Evolutionary conservation across 2,113 vertebrate species (phyloP).

Genomic region (Hippocampus zosterae): DNA sequence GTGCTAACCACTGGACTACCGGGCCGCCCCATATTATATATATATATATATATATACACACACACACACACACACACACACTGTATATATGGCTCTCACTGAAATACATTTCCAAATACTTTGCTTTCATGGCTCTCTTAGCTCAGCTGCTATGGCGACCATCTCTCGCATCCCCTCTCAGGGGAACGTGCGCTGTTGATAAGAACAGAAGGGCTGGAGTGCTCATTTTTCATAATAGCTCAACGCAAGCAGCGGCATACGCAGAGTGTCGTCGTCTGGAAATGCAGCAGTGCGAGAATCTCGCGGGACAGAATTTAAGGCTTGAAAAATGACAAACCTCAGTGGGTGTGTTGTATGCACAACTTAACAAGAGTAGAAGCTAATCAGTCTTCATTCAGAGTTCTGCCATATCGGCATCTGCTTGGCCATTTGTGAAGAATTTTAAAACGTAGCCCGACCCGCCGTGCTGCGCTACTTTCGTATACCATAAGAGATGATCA

Average conservation of each 20-base stretch:
- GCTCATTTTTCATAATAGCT: constrained; percentile 59
- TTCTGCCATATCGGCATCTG: constrained; percentile 33
- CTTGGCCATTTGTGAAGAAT: constrained; percentile 21
- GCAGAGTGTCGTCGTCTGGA: constrained; percentile 24
- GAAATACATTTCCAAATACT: no score
- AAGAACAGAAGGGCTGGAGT: constrained; percentile 24
- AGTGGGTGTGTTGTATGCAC: constrained; percentile 13
- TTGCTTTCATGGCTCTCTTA: no score
- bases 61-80: no score
- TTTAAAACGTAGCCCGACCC: neutral
- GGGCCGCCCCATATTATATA: no score
- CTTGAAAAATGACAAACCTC: constrained; percentile 32
- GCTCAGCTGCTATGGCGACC: neutral
- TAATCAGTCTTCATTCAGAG: constrained; percentile 43
- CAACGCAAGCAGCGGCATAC: constrained; percentile 35
- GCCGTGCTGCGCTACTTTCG: neutral
- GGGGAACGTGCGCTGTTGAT: constrained; percentile 35
- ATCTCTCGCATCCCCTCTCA: constrained; percentile 27
- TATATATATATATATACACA: no score
- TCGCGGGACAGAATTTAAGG: constrained; percentile 13
- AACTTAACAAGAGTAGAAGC: constrained; percentile 28
- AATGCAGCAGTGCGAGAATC: constrained; percentile 39
- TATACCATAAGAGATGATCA: no score
- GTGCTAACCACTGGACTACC: no score
- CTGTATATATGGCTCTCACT: no score